Base-by-base conservation (phyloP, 2,113 vertebrate species). In the Notothenia coriiceps region DNA sequence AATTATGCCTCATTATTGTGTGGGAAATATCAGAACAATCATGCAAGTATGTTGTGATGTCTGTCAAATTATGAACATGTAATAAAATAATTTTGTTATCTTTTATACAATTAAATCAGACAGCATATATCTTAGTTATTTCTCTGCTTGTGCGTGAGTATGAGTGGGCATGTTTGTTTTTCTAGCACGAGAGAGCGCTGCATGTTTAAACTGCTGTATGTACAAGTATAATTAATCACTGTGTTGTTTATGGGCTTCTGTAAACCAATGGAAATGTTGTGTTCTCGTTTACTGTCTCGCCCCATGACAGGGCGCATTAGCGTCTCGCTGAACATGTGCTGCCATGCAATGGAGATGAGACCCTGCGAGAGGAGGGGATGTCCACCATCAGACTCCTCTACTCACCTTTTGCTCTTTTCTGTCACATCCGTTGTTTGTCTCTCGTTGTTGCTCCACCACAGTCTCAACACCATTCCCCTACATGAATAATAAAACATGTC, bases 1-100 rank as follows among this genome's bases (percentile, higher is more conserved):
- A 84, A 77, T 85, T 85, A 85, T 92, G 80, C 83, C 81, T 85
- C 70, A 83, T 86, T 85, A 91, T 90, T 80, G 78, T 89, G 86
- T 86, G 89, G 78, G 80, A 88, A 77, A 71, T 86, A 87, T 90
- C 88, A 77, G 79, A 91, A 81, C 85, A 89, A 88, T 86, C 91
- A 90, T 91, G 92, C 88, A 91, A 92, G 91, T 91, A 89, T 90
- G 90, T 93, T 91, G 92, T 93, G 90, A 93, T 93, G 92, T 91
- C 86, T 92, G 89, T 91, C 91, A 80, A 91, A 88, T 82, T 74
- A 91, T 90, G 75, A 90, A 91, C 70, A 85, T 89, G 86, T 91
- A 93, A 93, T 93, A 91, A 93, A 93, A 90, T 85, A n/a, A 82
- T 91, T 93, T 94, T 94, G 89, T 93, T 92, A 94, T 93, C 87